Evolutionary conservation across 2,113 vertebrate genomes (phyloP), one percentile per base, ranked within the genome.

Genomic region (Apus apus): DNA sequence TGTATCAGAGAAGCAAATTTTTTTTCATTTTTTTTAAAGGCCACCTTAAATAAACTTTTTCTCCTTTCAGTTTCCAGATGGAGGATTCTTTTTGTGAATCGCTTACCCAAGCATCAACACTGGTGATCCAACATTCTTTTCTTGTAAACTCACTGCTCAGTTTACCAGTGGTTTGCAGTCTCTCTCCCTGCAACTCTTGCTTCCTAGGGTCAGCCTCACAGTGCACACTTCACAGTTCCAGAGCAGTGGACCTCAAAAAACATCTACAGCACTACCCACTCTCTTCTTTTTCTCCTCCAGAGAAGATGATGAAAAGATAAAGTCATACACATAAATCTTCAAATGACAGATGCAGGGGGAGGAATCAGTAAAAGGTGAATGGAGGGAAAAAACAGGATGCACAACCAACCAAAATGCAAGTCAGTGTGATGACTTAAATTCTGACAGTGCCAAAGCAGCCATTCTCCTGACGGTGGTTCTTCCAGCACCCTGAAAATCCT

Each of bases 71-170:
- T 75, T 97, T 97, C 73, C 94, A 93, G 95, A 92, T 86, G 75
- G 94, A 91, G 73, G 95, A 84, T 90, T 96, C 85, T 90, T 96
- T 43, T 91, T 96, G 91, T 94, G 77, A 95, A 93, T 81, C 5
- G 5, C 81, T 97, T 93, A 91, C 36, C 72, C 64, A 93, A 96
- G 94, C 74, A 86, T 72, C 85, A 95, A 43, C 70, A 94, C 51
- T 76, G 60, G 75, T 78, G 78, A 94, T 94, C 81, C 78, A 97
- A 91, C 91, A 96, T 84, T 96, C 83, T 85, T 96, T 96, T 94
- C 87, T 58, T 92, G 78, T 89, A 94, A 79, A 95, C 89, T 96
- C 85, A 86, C 66, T 89, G 84, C 65, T 96, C 32, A 89, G 57
- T 94, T 96, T 95, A 92, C 67, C 83, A 94, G 83, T 57, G 87